phyloP scores from a whole-genome alignment of 1,140 invertebrate species.

The Thereuonema tuberculata region DNA sequence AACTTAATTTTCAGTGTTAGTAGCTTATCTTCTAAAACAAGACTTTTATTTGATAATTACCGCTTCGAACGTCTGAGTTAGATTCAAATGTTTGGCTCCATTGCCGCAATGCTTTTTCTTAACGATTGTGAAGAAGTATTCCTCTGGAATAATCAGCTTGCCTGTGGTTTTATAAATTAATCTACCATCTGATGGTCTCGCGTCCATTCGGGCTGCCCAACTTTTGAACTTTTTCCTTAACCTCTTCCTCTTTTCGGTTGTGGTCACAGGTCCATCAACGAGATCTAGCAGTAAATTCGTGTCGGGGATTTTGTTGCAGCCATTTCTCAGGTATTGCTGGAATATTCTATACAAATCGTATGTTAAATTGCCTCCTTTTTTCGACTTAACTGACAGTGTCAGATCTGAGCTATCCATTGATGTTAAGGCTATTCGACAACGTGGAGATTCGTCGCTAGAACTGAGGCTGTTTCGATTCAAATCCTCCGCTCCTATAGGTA shows the following conservation, averaged over 20 bases:
- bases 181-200: not conserved
- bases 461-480: not conserved
- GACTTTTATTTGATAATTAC: no score
- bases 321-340: not conserved
- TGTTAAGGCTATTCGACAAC: not conserved
- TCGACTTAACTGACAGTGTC: not conserved
- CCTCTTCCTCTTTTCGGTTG: not conserved
- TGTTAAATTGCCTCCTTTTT: not conserved
- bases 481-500: not conserved
- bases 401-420: not conserved
- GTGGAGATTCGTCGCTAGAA: not conserved
- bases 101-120: not conserved
- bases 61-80: constrained; percentile 1
- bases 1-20: no score
- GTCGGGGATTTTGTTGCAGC: not conserved
- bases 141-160: constrained; percentile 4
- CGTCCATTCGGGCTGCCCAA: constrained; percentile 1
- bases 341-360: constrained; percentile 1
- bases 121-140: not conserved
- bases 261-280: not conserved
- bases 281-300: not conserved
- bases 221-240: constrained; percentile 6
- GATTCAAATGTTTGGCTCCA: not conserved
- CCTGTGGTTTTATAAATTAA: constrained; percentile 1
- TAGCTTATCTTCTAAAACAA: no score